Percentiles rank a stretch among this genome's conserved stretches.
These are phyloP conservation scores for Chromoteleia sp. DNA, from an alignment of 2,888 invertebrate species.

Conservation along the genomic window DNA sequence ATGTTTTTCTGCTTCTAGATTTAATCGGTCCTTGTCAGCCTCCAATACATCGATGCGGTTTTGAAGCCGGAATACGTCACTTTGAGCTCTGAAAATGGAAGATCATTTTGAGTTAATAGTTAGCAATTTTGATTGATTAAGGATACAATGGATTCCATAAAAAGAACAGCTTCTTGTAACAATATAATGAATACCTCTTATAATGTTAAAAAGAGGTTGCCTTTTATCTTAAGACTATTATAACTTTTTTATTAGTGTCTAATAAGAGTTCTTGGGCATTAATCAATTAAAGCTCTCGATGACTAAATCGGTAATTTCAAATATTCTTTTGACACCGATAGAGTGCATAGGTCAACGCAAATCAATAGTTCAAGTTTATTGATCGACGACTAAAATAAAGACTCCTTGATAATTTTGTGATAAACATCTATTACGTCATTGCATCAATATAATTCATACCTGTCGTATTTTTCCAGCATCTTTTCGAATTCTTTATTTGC, in stretches of 20 bases:
- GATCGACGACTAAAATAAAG: slow-evolving; percentile 72
- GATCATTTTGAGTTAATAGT: neutral
- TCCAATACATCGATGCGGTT: slow-evolving; percentile 94
- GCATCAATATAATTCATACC: slow-evolving; percentile 85
- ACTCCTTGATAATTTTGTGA: slow-evolving; percentile 55
- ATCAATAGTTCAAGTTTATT: slow-evolving; percentile 62
- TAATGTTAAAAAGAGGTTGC: neutral
- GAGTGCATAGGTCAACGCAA: slow-evolving; percentile 60
- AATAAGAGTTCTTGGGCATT: slow-evolving; percentile 8
- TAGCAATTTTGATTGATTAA: neutral
- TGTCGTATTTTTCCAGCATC: slow-evolving; percentile 96
- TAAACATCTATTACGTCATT: slow-evolving; percentile 53
- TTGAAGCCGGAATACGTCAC: slow-evolving; percentile 94
- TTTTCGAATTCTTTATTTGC: slow-evolving; percentile 96
- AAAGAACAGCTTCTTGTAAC: neutral
- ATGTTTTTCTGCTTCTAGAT: slow-evolving; percentile 94
- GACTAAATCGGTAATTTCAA: slow-evolving; percentile 30
- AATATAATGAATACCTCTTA: neutral
- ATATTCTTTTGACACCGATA: slow-evolving; percentile 36
- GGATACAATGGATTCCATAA: neutral
- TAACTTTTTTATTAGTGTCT: neutral
- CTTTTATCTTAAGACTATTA: neutral
- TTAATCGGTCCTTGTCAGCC: slow-evolving; percentile 94
- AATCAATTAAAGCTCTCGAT: slow-evolving; percentile 25
- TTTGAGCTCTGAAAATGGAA: slow-evolving; percentile 89